Evolutionary conservation across 1,140 invertebrate species (phyloP).

Genomic region (Lycorma delicatula): DNA sequence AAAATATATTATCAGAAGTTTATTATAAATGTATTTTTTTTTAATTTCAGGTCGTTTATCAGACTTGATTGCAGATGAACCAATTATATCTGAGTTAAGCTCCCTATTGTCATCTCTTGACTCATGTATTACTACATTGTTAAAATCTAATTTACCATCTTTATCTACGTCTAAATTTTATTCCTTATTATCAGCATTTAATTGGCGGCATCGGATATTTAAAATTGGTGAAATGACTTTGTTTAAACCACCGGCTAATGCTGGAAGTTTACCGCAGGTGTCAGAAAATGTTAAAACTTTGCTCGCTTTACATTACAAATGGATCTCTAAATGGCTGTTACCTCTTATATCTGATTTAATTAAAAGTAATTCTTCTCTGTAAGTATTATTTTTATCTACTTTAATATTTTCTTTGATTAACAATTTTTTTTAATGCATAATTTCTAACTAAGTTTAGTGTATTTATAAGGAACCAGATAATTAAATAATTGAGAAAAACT

Average conservation of each 20-base stretch:
- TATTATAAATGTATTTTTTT: not conserved
- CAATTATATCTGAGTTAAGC: not conserved
- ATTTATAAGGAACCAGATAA: too few relatives aligned
- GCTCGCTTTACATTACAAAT: constrained; percentile 23
- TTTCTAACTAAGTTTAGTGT: too few relatives aligned
- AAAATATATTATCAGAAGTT: too few relatives aligned
- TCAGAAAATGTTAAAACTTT: constrained; percentile 13
- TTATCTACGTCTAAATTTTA: not conserved
- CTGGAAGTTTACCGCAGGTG: constrained; percentile 7
- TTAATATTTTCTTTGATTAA: not conserved
- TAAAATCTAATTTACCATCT: not conserved
- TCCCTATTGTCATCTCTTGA: not conserved
- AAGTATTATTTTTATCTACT: constrained; percentile 2
- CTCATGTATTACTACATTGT: not conserved
- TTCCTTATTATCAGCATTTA: constrained; percentile 10
- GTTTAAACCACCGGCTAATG: not conserved
- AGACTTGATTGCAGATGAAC: not conserved
- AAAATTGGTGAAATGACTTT: constrained; percentile 5
- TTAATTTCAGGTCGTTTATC: constrained; percentile 1
- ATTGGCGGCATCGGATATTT: constrained; percentile 19
- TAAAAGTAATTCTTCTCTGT: not conserved
- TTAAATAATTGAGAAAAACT: too few relatives aligned
- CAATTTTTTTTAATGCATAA: too few relatives aligned
- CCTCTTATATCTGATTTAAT: constrained; percentile 14
- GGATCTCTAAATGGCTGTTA: constrained; percentile 24